phyloP scores from a whole-genome alignment of 1,140 invertebrate species.

The Plectus sambesii region DNA sequence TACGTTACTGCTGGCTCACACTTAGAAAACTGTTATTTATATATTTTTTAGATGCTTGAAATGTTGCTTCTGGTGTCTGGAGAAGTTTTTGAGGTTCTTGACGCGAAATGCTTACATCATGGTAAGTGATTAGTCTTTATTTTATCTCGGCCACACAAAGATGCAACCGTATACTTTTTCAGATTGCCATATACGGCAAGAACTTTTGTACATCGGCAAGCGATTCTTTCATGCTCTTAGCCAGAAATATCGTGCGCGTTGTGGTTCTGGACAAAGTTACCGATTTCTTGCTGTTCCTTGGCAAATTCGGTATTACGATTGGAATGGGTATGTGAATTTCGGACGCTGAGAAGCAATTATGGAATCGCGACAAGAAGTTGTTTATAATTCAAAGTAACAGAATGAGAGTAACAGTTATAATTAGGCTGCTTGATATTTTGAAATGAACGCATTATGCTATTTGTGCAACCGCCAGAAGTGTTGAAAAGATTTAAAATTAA shows the following conservation, averaged over 20 bases:
- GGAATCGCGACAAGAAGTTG: background rate
- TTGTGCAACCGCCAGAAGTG: too few species aligned
- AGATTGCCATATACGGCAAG: slow-evolving; percentile 79
- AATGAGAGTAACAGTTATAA: background rate
- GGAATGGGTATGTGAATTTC: slow-evolving; percentile 29
- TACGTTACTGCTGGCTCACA: slow-evolving; percentile 1
- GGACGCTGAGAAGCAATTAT: background rate
- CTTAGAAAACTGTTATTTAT: background rate
- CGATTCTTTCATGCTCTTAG: slow-evolving; percentile 73
- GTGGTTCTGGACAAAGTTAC: slow-evolving; percentile 79
- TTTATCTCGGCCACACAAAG: slow-evolving; percentile 6
- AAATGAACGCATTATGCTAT: slow-evolving; percentile 5
- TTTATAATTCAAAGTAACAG: slow-evolving; percentile 8
- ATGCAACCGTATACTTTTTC: too few species aligned
- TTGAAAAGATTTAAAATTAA: too few species aligned
- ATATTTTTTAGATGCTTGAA: slow-evolving; percentile 56
- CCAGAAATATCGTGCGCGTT: slow-evolving; percentile 74
- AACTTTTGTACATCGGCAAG: slow-evolving; percentile 77
- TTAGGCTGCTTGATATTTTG: background rate
- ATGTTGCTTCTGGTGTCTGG: slow-evolving; percentile 81
- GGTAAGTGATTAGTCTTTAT: slow-evolving; percentile 46
- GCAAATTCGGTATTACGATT: slow-evolving; percentile 70
- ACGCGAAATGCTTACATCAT: slow-evolving; percentile 91
- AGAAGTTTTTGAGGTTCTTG: slow-evolving; percentile 66
- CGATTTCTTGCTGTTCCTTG: slow-evolving; percentile 78